phyloP scores from a whole-genome alignment of 2,113 vertebrate species.

The Melozone crissalis region DNA sequence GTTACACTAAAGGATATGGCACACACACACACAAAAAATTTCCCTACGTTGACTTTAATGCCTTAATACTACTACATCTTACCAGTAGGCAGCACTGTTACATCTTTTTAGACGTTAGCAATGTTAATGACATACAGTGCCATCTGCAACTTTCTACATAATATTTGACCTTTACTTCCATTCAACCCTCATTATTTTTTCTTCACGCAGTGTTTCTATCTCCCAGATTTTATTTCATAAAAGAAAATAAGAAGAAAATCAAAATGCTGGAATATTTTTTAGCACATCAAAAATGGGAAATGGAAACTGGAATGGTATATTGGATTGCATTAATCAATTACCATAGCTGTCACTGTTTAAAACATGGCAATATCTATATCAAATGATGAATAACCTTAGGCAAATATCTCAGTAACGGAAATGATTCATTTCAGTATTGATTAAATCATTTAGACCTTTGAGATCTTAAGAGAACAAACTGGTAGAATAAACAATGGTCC shows the following conservation, averaged over 20 bases:
- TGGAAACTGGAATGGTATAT: constrained; percentile 1
- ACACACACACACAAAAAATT: background rate
- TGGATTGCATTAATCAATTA: constrained; percentile 45
- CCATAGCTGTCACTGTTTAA: constrained; percentile 13
- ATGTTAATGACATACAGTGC: constrained; percentile 67
- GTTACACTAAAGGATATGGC: background rate
- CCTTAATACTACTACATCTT: constrained; percentile 69
- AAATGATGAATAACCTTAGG: constrained; percentile 34
- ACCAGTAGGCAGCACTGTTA: constrained; percentile 79
- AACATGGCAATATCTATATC: background rate
- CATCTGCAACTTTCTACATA: constrained; percentile 77
- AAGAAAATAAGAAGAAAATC: constrained; percentile 66
- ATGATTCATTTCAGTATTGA: constrained; percentile 14
- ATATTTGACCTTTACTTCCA: constrained; percentile 75
- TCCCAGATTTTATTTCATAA: constrained; percentile 63
- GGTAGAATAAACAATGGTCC: constrained; percentile 15
- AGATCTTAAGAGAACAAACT: constrained; percentile 27
- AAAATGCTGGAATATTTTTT: constrained; percentile 57
- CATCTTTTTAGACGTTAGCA: constrained; percentile 69
- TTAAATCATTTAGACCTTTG: constrained; percentile 24
- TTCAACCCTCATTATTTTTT: constrained; percentile 76
- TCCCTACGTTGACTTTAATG: constrained; percentile 16
- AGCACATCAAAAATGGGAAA: constrained; percentile 39
- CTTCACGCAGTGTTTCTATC: constrained; percentile 74
- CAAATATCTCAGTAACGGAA: background rate